Evolutionary conservation across 2,113 vertebrate species (phyloP), one percentile per base, ranked within the genome.

Genomic region (Noctilio leporinus): DNA sequence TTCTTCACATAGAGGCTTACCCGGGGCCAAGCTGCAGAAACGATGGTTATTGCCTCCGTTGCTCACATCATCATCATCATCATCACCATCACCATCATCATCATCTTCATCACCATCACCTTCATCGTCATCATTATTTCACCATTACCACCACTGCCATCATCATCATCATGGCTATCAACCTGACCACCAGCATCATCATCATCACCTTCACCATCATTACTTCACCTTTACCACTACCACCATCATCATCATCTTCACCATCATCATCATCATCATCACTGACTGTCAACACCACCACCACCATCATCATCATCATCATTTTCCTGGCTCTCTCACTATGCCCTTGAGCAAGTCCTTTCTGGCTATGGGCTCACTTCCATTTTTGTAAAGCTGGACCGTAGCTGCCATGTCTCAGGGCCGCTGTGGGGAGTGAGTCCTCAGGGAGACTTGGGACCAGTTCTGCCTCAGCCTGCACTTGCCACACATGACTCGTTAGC

Each of bases 221-320:
- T 4, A 40, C 2, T 9, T 8, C 51, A 38, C 6, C 57, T 38
- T 2, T 16, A 43, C 2, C 62, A 53, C 4, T 4, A 3, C 10
- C 51, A 28, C 3, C 17, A 40, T 38, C 55, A 62, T 1, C 38
- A 64, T 30, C 26, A 55, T 3, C 2, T 28, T 10, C 12, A 9
- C 15, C 62, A 15, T 16, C 53, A 33, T 0, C 9, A 26, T 2
- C 65, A 5, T 4, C 43, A 5, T 0, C 11, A 28, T 2, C 19
- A 8, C 4, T n/a, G 3, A n/a, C n/a, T n/a, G n/a, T 6, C 10
- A 11, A 5, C 9, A 0, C 33, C 64, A 38, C 10, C 7, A 28
- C 2, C 14, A 62, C 1, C 4, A 15, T 4, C 62, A 5, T 2
- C 16, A 12, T 0, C 3, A 45, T 5, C 14, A 16, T 6, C 14